These are phyloP conservation scores for Brachyptera putata DNA, from an alignment of 2,888 invertebrate genomes.

Conservation along the genomic window DNA sequence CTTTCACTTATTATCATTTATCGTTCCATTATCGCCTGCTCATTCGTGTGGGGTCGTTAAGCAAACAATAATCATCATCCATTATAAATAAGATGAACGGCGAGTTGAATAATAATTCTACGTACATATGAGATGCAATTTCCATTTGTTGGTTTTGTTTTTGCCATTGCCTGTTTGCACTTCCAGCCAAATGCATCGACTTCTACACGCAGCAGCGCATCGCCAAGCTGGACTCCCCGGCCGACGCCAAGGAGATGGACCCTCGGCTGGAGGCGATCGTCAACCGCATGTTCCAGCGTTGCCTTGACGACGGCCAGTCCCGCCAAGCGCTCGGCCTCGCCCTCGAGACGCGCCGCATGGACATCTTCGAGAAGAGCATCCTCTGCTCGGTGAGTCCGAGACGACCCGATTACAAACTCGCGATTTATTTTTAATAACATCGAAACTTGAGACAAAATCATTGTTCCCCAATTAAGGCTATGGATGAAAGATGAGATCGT, in stretches of 20 bases:
- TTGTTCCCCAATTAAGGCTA: no score
- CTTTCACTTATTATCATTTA: no score
- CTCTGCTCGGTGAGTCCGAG: slow-evolving; percentile 67
- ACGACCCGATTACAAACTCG: neutral
- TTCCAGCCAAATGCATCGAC: slow-evolving; percentile 93
- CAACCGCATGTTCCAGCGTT: slow-evolving; percentile 94
- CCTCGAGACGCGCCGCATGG: slow-evolving; percentile 94
- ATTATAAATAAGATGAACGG: no score
- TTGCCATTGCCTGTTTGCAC: slow-evolving; percentile 38
- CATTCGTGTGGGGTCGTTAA: no score
- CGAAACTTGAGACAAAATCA: no score
- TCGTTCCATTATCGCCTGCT: no score
- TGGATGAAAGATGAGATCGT: no score
- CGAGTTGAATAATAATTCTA: no score
- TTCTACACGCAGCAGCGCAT: slow-evolving; percentile 87
- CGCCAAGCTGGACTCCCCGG: slow-evolving; percentile 58
- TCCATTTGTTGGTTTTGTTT: no score
- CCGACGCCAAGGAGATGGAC: slow-evolving; percentile 65
- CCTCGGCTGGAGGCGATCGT: slow-evolving; percentile 87
- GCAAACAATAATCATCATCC: no score
- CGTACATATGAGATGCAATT: no score
- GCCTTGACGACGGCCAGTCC: slow-evolving; percentile 90
- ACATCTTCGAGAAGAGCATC: slow-evolving; percentile 90
- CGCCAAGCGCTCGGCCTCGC: slow-evolving; percentile 95
- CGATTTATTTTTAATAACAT: no score